Percentiles rank a stretch among this genome's conserved stretches.
These are phyloP conservation scores for Sapajus apella DNA, from an alignment of 2,113 vertebrate genomes.

Conservation along the genomic window DNA sequence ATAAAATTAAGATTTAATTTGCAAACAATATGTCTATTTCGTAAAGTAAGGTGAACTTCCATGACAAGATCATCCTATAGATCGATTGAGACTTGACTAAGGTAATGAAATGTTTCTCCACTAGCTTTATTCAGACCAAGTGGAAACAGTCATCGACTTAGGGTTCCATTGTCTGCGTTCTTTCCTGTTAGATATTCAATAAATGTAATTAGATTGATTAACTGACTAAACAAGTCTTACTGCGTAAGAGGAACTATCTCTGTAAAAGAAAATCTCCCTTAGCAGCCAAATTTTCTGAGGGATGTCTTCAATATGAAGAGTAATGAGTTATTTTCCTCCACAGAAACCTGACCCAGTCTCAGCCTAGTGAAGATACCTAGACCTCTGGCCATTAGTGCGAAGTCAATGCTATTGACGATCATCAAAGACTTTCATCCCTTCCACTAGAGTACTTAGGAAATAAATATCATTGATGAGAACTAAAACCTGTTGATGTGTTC, in stretches of 20 bases:
- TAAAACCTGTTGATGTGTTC: slow-evolving; percentile 15
- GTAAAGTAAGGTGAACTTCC: background rate
- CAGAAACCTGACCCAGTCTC: background rate
- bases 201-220: slow-evolving; percentile 43
- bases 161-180: background rate
- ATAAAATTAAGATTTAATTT: background rate
- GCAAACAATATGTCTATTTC: background rate
- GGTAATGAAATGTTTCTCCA: background rate
- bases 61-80: background rate
- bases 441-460: slow-evolving; percentile 30
- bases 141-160: background rate
- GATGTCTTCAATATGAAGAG: slow-evolving; percentile 14
- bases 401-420: slow-evolving; percentile 9
- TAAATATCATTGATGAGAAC: slow-evolving; percentile 37
- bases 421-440: slow-evolving; percentile 61
- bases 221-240: slow-evolving; percentile 23
- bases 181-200: slow-evolving; percentile 16
- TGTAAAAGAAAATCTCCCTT: background rate
- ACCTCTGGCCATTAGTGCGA: slow-evolving; percentile 7
- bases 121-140: background rate
- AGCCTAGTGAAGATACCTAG: background rate
- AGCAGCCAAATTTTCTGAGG: slow-evolving; percentile 7
- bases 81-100: background rate
- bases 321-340: background rate
- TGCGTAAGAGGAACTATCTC: background rate